Percentiles rank a stretch among this genome's conserved stretches.
Conservation (phyloP, 2,113 vertebrate genomes). For the Trichechus manatus region DNA sequence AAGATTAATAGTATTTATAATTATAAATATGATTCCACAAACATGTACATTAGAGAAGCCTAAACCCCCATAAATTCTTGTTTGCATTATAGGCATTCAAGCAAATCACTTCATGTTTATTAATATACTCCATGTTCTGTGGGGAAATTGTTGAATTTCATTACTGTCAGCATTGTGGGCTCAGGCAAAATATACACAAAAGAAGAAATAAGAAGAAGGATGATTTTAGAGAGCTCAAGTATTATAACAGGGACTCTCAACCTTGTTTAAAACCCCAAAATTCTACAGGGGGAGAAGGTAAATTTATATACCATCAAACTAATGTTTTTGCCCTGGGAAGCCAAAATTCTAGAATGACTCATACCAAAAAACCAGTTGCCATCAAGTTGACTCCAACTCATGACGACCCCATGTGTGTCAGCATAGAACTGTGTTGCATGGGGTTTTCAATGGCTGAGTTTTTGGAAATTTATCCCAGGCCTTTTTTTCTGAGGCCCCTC, state of each 20-base stretch:
- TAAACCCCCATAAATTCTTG: slow-evolving; percentile 57
- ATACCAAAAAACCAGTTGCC: background rate
- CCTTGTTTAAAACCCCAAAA: background rate
- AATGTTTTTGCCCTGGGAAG: background rate
- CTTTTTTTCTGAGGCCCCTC: background rate
- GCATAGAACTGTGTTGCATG: background rate
- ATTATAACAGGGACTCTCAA: background rate
- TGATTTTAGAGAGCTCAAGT: background rate
- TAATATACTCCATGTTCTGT: background rate
- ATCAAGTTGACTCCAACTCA: background rate
- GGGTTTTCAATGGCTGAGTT: background rate
- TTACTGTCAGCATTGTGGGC: background rate
- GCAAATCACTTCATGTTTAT: slow-evolving; percentile 18
- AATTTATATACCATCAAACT: background rate
- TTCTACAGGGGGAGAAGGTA: background rate
- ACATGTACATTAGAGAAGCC: slow-evolving; percentile 13
- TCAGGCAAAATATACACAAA: background rate
- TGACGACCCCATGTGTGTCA: background rate
- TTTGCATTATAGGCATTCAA: background rate
- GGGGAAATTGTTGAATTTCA: background rate
- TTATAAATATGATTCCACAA: slow-evolving; percentile 77
- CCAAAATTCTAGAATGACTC: background rate
- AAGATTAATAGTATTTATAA: slow-evolving; percentile 80
- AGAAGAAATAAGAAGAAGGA: background rate
- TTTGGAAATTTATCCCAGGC: background rate